Evolutionary conservation across 2,797 vertebrate species (phyloP).

Genomic region (Sebastes vulpes): DNA sequence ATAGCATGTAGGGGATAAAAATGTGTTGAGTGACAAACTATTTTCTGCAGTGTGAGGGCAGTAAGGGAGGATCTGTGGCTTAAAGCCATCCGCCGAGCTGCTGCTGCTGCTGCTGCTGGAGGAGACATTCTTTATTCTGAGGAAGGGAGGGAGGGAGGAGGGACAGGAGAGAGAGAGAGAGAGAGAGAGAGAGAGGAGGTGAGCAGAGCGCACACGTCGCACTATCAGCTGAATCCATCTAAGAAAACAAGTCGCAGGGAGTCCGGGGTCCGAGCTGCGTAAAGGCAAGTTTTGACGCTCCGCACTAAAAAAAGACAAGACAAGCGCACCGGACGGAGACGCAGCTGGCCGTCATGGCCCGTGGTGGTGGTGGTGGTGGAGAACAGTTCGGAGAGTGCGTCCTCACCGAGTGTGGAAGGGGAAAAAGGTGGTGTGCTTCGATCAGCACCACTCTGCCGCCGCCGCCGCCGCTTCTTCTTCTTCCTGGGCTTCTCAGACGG

Average conservation of each 20-base stretch:
- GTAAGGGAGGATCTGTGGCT: conserved; percentile 82
- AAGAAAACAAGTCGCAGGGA: conserved; percentile 87
- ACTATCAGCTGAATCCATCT: conserved; percentile 90
- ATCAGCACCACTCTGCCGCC: conserved; percentile 28
- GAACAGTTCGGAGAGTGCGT: conserved; percentile 67
- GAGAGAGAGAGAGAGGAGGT: conserved; percentile 58
- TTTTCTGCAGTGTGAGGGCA: conserved; percentile 78
- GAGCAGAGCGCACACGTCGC: conserved; percentile 82
- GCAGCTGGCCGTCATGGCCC: conserved; percentile 81
- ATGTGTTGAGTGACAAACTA: conserved; percentile 66
- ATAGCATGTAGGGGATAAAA: conserved; percentile 28
- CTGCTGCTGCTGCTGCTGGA: conserved; percentile 88
- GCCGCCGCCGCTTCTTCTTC: conserved; percentile 4
- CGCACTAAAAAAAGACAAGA: neutral
- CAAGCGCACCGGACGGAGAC: conserved; percentile 54
- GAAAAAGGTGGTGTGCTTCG: conserved; percentile 55
- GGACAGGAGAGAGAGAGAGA: conserved; percentile 30
- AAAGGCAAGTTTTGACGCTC: conserved; percentile 61
- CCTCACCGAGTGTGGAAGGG: conserved; percentile 58
- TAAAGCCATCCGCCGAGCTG: conserved; percentile 88
- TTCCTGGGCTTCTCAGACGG: conserved; percentile 27
- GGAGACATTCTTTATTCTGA: conserved; percentile 89
- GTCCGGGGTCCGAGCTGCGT: conserved; percentile 61
- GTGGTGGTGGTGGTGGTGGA: conserved; percentile 43
- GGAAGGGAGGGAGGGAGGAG: conserved; percentile 54